phyloP scores from a whole-genome alignment of 2,113 vertebrate species.

The Halcyon senegalensis region DNA sequence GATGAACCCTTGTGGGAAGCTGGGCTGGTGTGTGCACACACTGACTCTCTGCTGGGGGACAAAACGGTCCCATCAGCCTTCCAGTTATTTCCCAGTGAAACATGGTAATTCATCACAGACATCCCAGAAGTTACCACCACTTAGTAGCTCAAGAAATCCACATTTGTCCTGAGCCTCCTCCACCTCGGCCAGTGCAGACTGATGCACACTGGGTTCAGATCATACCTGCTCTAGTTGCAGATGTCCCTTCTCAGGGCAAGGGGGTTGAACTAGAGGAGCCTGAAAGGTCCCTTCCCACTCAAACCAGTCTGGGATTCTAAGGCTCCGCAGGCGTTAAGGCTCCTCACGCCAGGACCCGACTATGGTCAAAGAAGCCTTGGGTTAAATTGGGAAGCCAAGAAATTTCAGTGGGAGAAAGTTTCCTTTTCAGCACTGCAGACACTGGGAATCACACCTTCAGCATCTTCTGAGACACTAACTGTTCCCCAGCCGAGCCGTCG shows the following conservation, averaged over 20 bases:
- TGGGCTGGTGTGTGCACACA: accelerated
- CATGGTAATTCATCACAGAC: not conserved
- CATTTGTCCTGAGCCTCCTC: not conserved
- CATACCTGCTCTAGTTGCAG: no score
- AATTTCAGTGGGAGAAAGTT: not conserved
- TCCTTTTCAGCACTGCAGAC: not conserved
- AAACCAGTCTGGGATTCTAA: no score
- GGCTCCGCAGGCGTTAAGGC: accelerated
- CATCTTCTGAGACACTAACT: not conserved
- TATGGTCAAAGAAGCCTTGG: not conserved
- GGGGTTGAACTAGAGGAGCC: no score
- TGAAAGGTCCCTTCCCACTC: no score
- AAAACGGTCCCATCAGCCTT: not conserved
- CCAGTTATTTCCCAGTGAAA: not conserved
- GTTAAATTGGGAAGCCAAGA: not conserved
- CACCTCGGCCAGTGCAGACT: not conserved
- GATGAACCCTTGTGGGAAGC: not conserved
- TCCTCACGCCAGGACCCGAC: not conserved
- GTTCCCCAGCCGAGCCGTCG: not conserved
- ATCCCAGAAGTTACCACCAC: not conserved
- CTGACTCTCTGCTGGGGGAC: not conserved
- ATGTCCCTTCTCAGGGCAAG: no score
- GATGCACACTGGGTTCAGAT: no score
- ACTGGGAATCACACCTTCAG: not conserved
- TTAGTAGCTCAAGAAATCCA: not conserved